These are phyloP conservation scores for Coracias cyanogaster DNA, from an alignment of 2,797 vertebrate genomes.

Conservation along the genomic window DNA sequence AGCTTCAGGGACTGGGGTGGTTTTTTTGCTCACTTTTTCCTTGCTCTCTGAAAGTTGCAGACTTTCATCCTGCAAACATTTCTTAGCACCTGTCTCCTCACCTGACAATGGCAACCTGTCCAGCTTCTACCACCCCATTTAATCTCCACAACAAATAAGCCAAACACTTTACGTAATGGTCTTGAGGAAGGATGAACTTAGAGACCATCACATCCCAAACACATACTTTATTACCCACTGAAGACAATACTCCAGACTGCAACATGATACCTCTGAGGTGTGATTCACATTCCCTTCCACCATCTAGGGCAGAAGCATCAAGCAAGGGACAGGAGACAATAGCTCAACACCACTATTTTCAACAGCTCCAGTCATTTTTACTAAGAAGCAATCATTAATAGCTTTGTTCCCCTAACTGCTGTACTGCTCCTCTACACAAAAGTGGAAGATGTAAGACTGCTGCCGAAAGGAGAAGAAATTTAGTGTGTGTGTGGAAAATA, in stretches of 20 bases:
- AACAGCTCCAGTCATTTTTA: not conserved
- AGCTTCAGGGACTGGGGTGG: not conserved
- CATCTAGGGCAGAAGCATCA: not conserved
- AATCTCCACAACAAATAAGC: not conserved
- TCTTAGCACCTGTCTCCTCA: not conserved
- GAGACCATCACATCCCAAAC: not conserved
- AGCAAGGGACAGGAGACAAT: not conserved
- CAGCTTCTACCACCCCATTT: not conserved
- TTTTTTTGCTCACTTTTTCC: not conserved
- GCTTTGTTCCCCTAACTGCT: not conserved
- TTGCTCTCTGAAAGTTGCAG: not conserved
- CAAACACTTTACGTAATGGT: not conserved
- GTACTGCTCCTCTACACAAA: not conserved
- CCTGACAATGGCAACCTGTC: not conserved
- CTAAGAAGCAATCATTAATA: not conserved
- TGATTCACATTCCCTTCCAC: not conserved
- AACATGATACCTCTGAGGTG: not conserved
- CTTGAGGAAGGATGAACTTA: not conserved
- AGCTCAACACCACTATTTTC: not conserved
- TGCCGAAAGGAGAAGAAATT: not conserved
- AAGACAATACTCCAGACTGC: not conserved
- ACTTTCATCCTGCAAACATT: not conserved
- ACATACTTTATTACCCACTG: not conserved
- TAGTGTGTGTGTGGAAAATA: not conserved
- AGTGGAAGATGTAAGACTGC: not conserved